Evolutionary conservation across 1,140 invertebrate genomes (phyloP).

Genomic region (Protaetia brevitarsis): DNA sequence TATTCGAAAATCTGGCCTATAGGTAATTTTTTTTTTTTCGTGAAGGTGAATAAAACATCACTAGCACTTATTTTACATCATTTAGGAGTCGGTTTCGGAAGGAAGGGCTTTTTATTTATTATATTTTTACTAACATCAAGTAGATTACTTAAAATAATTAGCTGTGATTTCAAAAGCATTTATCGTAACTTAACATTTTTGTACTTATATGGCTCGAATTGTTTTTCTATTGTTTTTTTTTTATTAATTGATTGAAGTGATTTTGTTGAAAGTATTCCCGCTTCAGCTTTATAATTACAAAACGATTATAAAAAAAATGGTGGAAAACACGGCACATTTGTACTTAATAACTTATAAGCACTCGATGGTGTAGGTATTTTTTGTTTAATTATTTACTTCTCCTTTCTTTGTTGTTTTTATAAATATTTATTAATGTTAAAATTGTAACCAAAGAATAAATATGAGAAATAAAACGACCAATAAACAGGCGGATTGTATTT

Average conservation of each 20-base stretch:
- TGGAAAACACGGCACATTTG: constrained; percentile 1
- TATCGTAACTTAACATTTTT: not conserved
- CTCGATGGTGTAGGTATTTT: constrained; percentile 14
- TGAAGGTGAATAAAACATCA: no score
- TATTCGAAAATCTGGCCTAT: no score
- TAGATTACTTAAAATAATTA: not conserved
- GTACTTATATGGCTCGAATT: not conserved
- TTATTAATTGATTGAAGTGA: no score
- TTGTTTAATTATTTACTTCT: no score
- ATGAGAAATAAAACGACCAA: not conserved
- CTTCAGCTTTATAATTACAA: not conserved
- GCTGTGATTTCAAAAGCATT: constrained; percentile 1
- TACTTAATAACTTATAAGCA: constrained; percentile 16
- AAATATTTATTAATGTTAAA: constrained; percentile 18
- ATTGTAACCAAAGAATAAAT: constrained; percentile 16
- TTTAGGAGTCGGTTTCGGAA: no score
- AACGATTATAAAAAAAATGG: not conserved
- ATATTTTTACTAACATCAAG: not conserved
- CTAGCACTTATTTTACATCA: no score
- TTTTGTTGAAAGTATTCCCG: not conserved
- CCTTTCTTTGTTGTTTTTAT: constrained; percentile 6
- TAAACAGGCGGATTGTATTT: not conserved
- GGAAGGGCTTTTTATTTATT: not conserved
- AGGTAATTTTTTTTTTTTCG: no score
- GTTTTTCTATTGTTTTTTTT: not conserved